Conservation (phyloP, 2,113 vertebrate genomes). For the Tretioscincus oriximinensis region DNA sequence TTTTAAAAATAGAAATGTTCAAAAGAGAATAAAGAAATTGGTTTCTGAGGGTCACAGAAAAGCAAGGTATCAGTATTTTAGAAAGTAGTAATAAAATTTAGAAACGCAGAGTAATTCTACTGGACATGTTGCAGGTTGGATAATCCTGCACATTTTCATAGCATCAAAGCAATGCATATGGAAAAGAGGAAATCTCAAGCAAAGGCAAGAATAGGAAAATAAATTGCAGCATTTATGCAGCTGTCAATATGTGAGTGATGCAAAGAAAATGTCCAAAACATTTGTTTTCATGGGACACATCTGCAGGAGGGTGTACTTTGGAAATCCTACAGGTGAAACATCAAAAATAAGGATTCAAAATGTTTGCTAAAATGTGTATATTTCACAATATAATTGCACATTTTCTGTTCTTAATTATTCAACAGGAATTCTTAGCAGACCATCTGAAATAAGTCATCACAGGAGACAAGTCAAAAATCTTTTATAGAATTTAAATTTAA, state of each 20-base stretch:
- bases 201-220: neutral
- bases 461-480: neutral
- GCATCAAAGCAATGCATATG: neutral
- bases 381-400: slow-evolving; percentile 13
- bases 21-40: neutral
- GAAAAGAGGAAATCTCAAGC: neutral
- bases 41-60: too few relatives aligned
- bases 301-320: slow-evolving; percentile 11
- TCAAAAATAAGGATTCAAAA: too few relatives aligned
- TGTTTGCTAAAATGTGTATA: slow-evolving; percentile 8
- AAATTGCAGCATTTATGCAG: neutral
- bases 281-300: slow-evolving; percentile 40
- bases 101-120: neutral
- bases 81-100: neutral
- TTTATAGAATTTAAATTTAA: neutral
- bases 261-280: neutral
- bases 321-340: too few relatives aligned
- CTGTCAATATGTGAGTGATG: neutral
- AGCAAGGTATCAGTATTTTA: too few relatives aligned
- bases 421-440: neutral
- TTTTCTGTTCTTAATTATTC: neutral
- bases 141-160: neutral
- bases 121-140: neutral
- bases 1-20: neutral
- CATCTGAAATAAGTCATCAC: neutral